These are phyloP conservation scores for Columba livia DNA, from an alignment of 2,113 vertebrate genomes.

Conservation along the genomic window DNA sequence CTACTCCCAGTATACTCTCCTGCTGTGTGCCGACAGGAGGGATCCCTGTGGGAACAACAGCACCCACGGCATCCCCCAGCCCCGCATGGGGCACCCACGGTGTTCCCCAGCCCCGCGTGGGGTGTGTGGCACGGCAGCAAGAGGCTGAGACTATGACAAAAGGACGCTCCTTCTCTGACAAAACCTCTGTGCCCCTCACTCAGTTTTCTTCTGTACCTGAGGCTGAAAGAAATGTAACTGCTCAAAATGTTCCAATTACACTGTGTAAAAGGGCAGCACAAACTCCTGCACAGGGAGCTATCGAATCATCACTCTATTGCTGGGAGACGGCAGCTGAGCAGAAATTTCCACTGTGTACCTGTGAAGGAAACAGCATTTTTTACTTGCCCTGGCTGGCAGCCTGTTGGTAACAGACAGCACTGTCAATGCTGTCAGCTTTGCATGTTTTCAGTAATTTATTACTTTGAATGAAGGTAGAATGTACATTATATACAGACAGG, in stretches of 20 bases:
- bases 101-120: not conserved
- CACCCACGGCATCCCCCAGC: not conserved
- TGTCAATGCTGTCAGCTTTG: conserved; percentile 24
- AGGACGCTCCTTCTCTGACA: not conserved
- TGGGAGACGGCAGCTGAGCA: not conserved
- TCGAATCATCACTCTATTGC: not conserved
- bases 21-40: not conserved
- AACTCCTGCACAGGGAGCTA: not conserved
- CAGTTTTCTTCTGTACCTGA: not conserved
- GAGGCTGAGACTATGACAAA: conserved; percentile 22
- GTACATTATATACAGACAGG: not conserved
- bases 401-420: conserved; percentile 25
- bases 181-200: conserved; percentile 7
- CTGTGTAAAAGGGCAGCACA: not conserved
- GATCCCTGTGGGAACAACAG: not conserved
- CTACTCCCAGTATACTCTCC: not conserved
- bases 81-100: not conserved
- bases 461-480: not conserved
- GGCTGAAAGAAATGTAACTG: not conserved
- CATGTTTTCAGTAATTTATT: not conserved
- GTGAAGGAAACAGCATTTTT: not conserved
- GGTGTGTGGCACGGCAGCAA: not conserved
- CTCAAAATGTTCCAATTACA: not conserved
- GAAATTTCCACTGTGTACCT: conserved; percentile 21
- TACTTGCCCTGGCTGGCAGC: not conserved